Base-by-base conservation (phyloP, 2,113 vertebrate genomes). In the Channa argus region DNA sequence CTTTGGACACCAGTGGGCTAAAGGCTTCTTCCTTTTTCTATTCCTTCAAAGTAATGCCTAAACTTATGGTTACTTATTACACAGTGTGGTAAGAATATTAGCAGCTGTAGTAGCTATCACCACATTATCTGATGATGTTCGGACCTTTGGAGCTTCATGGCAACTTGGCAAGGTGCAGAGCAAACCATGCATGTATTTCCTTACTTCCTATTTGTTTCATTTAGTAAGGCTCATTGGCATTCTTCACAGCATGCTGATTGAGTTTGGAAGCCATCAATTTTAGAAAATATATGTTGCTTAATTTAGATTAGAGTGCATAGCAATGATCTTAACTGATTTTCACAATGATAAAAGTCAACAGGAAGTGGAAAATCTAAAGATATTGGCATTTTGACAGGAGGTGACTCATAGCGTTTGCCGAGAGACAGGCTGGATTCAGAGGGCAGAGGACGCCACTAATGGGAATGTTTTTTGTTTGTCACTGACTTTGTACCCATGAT, bases 381-480 rank as follows among this genome's bases (percentile, higher is more conserved):
- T 51, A 55, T 51, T 45, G 13, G n/a, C 14, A 24, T 47, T 41
- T 70, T 55, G 46, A 63, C 8, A 5, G 74, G 51, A 39, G 51
- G 43, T 81, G 77, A 82, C 14, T 76, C 51, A 53, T 1, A 9
- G 38, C 38, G 9, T 63, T 77, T 64, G 50, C 76, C 43, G 43
- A 41, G 24, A 71, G 47, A 64, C 10, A 14, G 11, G 43, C 15
- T 71, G 15, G 49, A 34, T 66, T 77, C 12, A 53, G 37, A 58
- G 49, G 36, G 55, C 15, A 53, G 39, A 74, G 50, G 68, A 70
- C 14, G 13, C 5, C 10, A 38, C 58, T 67, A 68, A 79, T 71
- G 53, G 24, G 39, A 54, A 12, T 76, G 77, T 63, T 85, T 81
- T 81, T 58, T 86, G 74, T 79, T 85, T 85, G 65, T 86, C 71